Conservation (phyloP, 2,113 vertebrate species). For the Vanacampus margaritifer region DNA sequence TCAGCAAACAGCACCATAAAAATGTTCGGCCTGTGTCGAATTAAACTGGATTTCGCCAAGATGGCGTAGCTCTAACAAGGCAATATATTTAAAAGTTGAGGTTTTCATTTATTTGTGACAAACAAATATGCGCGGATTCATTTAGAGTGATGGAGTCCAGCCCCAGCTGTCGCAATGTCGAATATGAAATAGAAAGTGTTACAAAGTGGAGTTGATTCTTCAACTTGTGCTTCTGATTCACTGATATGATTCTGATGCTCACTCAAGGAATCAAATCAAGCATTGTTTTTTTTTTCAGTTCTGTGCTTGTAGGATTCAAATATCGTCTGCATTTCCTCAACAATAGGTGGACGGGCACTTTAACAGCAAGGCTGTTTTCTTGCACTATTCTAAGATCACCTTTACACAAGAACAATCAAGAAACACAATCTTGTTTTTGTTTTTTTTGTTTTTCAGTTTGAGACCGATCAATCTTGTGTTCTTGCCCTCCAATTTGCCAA, state of each 20-base stretch:
- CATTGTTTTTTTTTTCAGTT: neutral
- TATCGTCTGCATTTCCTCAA: neutral
- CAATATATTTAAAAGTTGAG: conserved; percentile 4
- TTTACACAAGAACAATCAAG: too few species aligned
- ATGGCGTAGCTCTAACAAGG: conserved; percentile 6
- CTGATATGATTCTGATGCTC: neutral
- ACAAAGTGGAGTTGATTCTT: neutral
- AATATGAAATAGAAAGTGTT: conserved; percentile 12
- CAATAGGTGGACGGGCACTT: neutral
- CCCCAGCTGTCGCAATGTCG: conserved; percentile 37
- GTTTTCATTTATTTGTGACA: conserved; percentile 15
- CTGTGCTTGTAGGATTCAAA: neutral
- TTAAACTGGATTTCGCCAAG: conserved; percentile 11
- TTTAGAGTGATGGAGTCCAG: conserved; percentile 59
- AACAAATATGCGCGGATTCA: conserved; percentile 36
- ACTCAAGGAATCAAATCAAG: neutral
- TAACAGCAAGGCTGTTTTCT: neutral
- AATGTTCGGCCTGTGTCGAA: conserved; percentile 12
- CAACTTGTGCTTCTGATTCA: neutral
- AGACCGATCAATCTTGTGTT: too few species aligned
- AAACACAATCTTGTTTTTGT: too few species aligned
- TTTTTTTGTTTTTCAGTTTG: too few species aligned
- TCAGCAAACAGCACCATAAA: conserved; percentile 18
- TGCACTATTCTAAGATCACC: too few species aligned
- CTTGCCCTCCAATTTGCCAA: too few species aligned